These are phyloP conservation scores for Sphecodes monilicornis DNA, from an alignment of 2,888 invertebrate species.

Conservation along the genomic window DNA sequence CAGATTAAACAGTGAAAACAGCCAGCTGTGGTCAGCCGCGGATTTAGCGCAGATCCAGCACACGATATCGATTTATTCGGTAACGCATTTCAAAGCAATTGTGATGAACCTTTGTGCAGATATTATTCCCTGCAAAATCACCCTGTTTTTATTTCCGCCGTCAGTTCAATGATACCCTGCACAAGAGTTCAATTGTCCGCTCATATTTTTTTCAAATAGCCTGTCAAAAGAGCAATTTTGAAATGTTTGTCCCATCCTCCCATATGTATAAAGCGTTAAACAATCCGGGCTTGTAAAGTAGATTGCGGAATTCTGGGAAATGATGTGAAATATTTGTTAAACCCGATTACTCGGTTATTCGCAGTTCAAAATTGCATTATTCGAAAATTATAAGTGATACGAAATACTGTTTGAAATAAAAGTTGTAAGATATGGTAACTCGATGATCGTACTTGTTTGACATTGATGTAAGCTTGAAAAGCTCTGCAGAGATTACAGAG, in stretches of 20 bases:
- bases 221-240: not conserved
- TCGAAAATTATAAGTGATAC: not conserved
- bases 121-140: constrained; percentile 4
- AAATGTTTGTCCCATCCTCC: not conserved
- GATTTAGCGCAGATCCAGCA: not conserved
- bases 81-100: not conserved
- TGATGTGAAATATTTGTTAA: not conserved
- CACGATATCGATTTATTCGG: not conserved
- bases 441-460: no score
- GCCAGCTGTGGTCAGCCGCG: not conserved
- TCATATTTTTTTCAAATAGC: not conserved
- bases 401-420: not conserved
- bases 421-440: no score
- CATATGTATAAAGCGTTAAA: not conserved
- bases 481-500: no score
- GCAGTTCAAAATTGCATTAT: not conserved
- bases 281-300: not conserved
- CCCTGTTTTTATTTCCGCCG: not conserved
- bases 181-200: constrained; percentile 3
- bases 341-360: not conserved
- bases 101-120: not conserved
- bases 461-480: no score
- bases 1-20: not conserved
- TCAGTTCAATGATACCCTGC: constrained; percentile 5
- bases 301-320: not conserved